These are phyloP conservation scores for Caretta caretta DNA, from an alignment of 2,113 vertebrate species.

Conservation along the genomic window DNA sequence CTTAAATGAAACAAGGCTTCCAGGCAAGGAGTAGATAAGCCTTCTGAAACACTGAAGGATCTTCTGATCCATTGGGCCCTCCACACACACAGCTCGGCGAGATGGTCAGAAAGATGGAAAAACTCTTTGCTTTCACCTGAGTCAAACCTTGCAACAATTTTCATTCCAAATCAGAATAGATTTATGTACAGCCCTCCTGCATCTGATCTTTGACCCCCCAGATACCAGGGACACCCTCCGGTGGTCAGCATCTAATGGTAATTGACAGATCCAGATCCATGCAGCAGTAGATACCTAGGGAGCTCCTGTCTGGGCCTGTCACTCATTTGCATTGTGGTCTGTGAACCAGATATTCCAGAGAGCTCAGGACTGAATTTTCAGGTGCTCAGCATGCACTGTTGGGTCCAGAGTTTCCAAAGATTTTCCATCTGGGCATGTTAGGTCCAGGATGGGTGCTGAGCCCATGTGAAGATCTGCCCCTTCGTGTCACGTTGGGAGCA, in stretches of 20 bases:
- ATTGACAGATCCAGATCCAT: neutral
- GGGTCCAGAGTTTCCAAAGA: fast-evolving
- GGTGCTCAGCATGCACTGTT: fast-evolving
- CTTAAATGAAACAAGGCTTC: neutral
- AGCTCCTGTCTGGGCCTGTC: neutral
- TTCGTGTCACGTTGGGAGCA: neutral
- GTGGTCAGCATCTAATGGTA: neutral
- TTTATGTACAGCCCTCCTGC: neutral
- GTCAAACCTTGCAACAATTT: fast-evolving
- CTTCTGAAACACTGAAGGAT: neutral
- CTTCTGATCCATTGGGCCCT: neutral
- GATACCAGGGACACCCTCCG: neutral
- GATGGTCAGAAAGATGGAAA: neutral
- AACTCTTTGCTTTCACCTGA: neutral
- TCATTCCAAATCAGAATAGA: neutral
- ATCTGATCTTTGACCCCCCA: fast-evolving
- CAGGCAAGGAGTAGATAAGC: neutral
- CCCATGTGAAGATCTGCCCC: too few species aligned
- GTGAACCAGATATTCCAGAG: neutral
- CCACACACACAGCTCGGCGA: neutral
- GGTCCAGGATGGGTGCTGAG: neutral
- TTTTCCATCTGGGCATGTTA: too few species aligned
- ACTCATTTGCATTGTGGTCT: neutral
- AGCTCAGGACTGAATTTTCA: neutral
- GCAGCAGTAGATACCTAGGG: too few species aligned